phyloP scores from a whole-genome alignment of 1,140 invertebrate genomes.

The Eueides isabella region DNA sequence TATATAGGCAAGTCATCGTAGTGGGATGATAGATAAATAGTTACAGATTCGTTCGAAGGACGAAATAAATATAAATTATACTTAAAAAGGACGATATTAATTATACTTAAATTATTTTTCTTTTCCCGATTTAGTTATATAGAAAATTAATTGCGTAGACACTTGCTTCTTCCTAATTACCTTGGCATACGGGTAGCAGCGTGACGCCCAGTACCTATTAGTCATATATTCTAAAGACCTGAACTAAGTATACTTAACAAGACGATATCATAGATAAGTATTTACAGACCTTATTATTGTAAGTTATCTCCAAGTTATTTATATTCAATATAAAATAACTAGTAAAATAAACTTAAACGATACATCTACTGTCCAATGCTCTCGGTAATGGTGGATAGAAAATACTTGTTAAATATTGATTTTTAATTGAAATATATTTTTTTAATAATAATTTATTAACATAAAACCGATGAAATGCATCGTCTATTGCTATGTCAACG shows the following conservation, averaged over 20 bases:
- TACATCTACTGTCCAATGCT: slow-evolving; percentile 44
- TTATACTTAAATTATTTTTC: too few species aligned
- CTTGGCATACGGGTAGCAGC: too few species aligned
- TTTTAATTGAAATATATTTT: not conserved
- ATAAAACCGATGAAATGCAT: too few species aligned
- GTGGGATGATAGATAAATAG: too few species aligned
- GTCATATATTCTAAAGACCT: not conserved
- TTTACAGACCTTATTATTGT: slow-evolving; percentile 29
- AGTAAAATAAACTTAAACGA: slow-evolving; percentile 42
- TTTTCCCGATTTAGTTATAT: too few species aligned
- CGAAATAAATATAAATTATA: too few species aligned
- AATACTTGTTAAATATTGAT: not conserved
- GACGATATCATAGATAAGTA: slow-evolving; percentile 17
- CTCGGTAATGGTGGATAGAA: slow-evolving; percentile 32
- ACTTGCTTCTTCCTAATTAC: too few species aligned
- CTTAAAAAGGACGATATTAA: too few species aligned
- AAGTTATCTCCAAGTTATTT: slow-evolving; percentile 41
- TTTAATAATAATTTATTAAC: not conserved
- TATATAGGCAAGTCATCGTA: too few species aligned
- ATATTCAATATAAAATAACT: slow-evolving; percentile 44
- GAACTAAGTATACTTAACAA: slow-evolving; percentile 10
- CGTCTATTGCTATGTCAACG: too few species aligned
- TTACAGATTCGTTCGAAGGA: too few species aligned
- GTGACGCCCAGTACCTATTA: not conserved
- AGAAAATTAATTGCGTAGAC: too few species aligned